Evolutionary conservation across 2,113 vertebrate genomes (phyloP), one percentile per base, ranked within the genome.

Genomic region (Atractosteus spatula): DNA sequence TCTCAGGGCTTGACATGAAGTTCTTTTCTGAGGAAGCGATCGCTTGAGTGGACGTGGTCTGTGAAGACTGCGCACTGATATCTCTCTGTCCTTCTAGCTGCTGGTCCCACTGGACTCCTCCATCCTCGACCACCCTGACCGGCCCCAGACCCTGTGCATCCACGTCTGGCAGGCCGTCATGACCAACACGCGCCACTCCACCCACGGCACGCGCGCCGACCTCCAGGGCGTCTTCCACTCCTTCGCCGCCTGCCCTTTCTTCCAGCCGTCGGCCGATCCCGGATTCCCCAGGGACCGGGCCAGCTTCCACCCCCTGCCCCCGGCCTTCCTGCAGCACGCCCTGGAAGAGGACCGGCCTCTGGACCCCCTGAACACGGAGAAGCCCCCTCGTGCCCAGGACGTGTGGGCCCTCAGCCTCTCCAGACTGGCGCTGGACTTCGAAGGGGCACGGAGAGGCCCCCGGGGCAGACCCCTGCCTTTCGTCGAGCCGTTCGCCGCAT

Each of bases 141-240:
- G 97, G 8, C 97, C 97, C 0, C 94, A 83, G 82, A 79, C 85
- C 0, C 89, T 99, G 7, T 92, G 89, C 68, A 62, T 97, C 13
- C 86, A 82, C 47, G 66, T 78, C 0, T 85, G 94, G 0, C 89
- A 93, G 74, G 69, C 94, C 81, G 88, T 85, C 1, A 81, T 93
- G 67, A 98, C 96, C 81, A 99, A 99, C 84, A 97, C 96, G 0
- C 94, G 92, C 14, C 93, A 95, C 3, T 93, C 87, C 55, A 90
- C 93, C 13, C 90, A 93, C 7, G 94, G 89, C 55, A 65, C 81
- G 71, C 84, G 81, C 74, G 74, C 77, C 5, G 89, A 92, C 69
- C 91, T 94, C 0, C 91, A 93, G 78, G 79, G 71, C 71, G 80
- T 91, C 70, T 92, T 92, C 80, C 85, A 88, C 3, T 55, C 17